phyloP scores from a whole-genome alignment of 2,113 vertebrate species.

The Eulacestoma nigropectus region DNA sequence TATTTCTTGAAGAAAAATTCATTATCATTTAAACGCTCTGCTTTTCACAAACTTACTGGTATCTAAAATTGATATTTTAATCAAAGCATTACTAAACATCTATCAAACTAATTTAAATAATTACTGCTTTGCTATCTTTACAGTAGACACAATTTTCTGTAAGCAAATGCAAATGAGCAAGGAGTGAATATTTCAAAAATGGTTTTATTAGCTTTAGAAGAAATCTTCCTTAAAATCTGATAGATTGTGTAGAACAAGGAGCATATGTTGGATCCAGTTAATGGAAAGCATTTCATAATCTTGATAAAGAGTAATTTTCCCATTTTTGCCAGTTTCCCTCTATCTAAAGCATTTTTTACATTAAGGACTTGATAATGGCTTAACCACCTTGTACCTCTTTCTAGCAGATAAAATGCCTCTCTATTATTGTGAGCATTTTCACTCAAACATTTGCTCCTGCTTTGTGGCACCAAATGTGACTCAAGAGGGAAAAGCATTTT shows the following conservation, averaged over 20 bases:
- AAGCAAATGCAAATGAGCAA: constrained; percentile 50
- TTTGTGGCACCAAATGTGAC: background rate
- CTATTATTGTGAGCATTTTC: background rate
- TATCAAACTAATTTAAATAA: constrained; percentile 49
- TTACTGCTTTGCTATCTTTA: constrained; percentile 43
- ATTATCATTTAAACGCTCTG: background rate
- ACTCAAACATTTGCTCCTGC: background rate
- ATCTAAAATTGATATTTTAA: constrained; percentile 35
- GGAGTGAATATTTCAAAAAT: constrained; percentile 1
- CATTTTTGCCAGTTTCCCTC: background rate
- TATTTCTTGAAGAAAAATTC: background rate
- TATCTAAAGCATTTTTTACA: background rate
- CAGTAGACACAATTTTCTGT: constrained; percentile 34
- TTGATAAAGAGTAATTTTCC: background rate
- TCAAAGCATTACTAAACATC: constrained; percentile 35
- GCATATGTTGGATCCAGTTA: background rate
- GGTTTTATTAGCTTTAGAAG: background rate
- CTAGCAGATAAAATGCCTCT: background rate
- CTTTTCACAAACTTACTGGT: constrained; percentile 13
- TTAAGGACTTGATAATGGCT: background rate
- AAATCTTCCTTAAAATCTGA: background rate
- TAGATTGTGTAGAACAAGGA: background rate
- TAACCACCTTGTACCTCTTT: background rate
- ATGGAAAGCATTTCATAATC: background rate
- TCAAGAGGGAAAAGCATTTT: background rate